A percentile compares a stretch with the other conserved stretches of the same genome.
Evolutionary conservation across 2,888 invertebrate species (phyloP).

Genomic region (Archips xylosteana): DNA sequence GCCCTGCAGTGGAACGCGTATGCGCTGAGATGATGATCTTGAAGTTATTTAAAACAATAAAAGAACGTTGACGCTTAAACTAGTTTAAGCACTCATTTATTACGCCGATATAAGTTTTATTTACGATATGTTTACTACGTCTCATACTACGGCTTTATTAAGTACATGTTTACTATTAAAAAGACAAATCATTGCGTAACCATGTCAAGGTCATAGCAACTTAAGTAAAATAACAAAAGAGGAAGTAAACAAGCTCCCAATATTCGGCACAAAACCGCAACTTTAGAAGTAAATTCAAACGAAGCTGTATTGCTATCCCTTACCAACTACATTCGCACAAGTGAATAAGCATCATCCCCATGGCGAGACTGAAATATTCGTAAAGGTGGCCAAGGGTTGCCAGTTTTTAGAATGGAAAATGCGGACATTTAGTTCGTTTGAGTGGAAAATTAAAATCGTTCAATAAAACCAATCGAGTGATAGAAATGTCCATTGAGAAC

Average conservation of each 20-base stretch:
- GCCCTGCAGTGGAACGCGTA: too few relatives aligned
- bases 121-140: neutral
- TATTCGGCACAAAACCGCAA: slow-evolving; percentile 2
- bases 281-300: slow-evolving; percentile 3
- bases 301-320: neutral
- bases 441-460: slow-evolving; percentile 16
- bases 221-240: slow-evolving; percentile 15
- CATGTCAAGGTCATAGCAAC: slow-evolving; percentile 7
- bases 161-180: neutral
- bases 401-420: slow-evolving; percentile 5
- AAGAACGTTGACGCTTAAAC: too few relatives aligned
- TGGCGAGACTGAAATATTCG: neutral
- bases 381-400: slow-evolving; percentile 6
- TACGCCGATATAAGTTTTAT: neutral
- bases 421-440: slow-evolving; percentile 12
- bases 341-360: slow-evolving; percentile 1
- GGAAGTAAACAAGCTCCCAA: slow-evolving; percentile 13
- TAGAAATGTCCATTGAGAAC: slow-evolving; percentile 7
- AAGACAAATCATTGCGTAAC: neutral
- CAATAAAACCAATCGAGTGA: slow-evolving; percentile 11
- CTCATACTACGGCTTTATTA: neutral
- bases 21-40: too few relatives aligned
- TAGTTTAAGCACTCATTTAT: too few relatives aligned
- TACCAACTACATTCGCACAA: neutral
- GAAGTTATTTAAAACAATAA: too few relatives aligned